Evolutionary conservation across 2,888 invertebrate genomes (phyloP), one percentile per base, ranked within the genome.

Genomic region (Acanthopleura granulata): DNA sequence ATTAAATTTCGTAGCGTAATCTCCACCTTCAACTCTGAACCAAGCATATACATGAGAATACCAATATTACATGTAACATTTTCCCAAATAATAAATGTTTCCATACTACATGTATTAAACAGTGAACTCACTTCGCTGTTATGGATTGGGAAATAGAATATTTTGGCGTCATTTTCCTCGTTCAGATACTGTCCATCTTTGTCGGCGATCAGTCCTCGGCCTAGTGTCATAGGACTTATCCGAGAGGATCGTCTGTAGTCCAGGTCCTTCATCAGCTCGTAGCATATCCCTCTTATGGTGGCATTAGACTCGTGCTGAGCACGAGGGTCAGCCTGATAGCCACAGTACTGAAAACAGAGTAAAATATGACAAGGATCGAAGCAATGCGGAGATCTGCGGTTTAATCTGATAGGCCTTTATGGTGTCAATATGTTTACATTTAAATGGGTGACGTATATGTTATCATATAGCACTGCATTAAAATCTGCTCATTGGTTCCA

Each of bases 101-200:
- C 40, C 9, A 6, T 40, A 40, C 40, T 40, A 9, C 9, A 6
- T 40, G 40, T 40, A 40, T 40, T 40, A 3, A 40, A 40, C 40
- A 40, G 12, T 16, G 25, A 6, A 25, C 66, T 66, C 25, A 27
- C 66, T 14, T 66, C 66, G 14, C 66, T 66, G 66, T 66, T 66
- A 14, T 66, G 66, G 29, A 66, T 27, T 16, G 66, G 66, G 66
- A 66, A 66, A 66, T 66, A 66, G 66, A 27, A 66, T 66, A 66
- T 66, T 27, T 27, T 22, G 29, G 18, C 66, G 25, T 66, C 66
- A 27, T 66, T 66, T 18, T 66, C 66, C 22, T 15, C 22, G 25
- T 66, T 3, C 25, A 66, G 29, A 25, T 6, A 66, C 29, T 66
- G 66, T 66, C 66, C 66, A 66, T 66, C 66, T 66, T 66, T 66